phyloP scores from a whole-genome alignment of 1,140 invertebrate species.

The Spodoptera frugiperda region DNA sequence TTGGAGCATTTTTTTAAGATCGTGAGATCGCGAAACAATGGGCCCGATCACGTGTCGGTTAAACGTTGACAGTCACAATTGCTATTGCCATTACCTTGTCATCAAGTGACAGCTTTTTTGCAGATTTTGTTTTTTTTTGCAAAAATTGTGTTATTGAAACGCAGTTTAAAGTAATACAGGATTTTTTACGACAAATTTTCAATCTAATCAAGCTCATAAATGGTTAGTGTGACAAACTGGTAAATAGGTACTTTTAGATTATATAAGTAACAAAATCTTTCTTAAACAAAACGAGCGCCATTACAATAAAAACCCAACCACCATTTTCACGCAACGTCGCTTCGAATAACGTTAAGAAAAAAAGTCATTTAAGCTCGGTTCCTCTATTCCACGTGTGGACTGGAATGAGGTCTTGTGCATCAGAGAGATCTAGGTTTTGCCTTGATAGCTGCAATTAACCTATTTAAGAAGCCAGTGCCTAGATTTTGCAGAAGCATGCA shows the following conservation, averaged over 20 bases:
- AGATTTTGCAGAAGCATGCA: neutral
- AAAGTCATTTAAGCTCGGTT: conserved; percentile 13
- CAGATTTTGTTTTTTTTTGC: conserved; percentile 1
- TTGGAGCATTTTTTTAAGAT: neutral
- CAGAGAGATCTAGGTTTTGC: conserved; percentile 53
- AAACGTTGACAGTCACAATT: conserved; percentile 35
- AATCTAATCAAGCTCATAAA: too few species aligned
- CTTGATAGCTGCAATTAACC: conserved; percentile 60
- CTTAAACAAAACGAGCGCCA: too few species aligned
- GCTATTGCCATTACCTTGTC: conserved; percentile 22
- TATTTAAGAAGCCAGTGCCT: conserved; percentile 48
- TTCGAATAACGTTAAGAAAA: neutral
- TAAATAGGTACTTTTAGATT: too few species aligned
- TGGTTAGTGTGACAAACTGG: too few species aligned
- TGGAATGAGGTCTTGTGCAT: conserved; percentile 50
- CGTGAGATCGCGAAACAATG: conserved; percentile 24
- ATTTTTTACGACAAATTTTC: too few species aligned
- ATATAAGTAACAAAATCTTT: too few species aligned
- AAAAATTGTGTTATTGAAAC: neutral
- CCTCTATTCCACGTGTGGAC: conserved; percentile 18
- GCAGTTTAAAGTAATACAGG: neutral
- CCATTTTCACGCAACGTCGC: too few species aligned
- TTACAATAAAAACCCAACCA: too few species aligned
- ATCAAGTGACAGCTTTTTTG: conserved; percentile 5
- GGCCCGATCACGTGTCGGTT: conserved; percentile 8